phyloP scores from a whole-genome alignment of 2,888 invertebrate genomes.

The Drosophila suboccidentalis region DNA sequence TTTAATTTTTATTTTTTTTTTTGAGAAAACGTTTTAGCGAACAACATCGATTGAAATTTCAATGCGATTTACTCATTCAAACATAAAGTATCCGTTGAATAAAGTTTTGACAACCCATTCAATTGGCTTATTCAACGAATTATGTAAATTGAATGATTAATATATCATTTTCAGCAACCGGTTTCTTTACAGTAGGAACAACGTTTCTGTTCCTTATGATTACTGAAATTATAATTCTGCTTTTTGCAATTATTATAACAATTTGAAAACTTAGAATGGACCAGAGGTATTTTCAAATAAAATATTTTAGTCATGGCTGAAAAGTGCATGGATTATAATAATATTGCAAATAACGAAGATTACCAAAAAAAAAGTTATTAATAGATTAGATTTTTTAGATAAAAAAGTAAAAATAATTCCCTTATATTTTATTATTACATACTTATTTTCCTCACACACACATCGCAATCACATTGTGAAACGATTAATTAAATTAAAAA shows the following conservation, averaged over 20 bases:
- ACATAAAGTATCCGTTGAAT: slow-evolving; percentile 21
- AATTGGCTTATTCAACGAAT: slow-evolving; percentile 15
- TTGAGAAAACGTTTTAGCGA: slow-evolving; percentile 9
- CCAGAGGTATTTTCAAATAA: no score
- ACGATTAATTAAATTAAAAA: slow-evolving; percentile 34
- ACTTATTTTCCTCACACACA: neutral
- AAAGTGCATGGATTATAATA: no score
- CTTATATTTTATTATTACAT: neutral
- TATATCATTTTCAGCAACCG: slow-evolving; percentile 1
- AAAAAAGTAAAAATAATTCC: neutral
- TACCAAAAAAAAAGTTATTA: neutral
- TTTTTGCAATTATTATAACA: no score
- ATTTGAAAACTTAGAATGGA: no score
- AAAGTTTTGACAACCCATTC: slow-evolving; percentile 3
- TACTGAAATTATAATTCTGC: neutral
- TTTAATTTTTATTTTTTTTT: neutral
- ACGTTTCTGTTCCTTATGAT: neutral
- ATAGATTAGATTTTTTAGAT: neutral
- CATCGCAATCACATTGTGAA: slow-evolving; percentile 25
- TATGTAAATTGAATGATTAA: neutral
- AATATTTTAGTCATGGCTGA: no score
- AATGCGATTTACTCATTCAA: slow-evolving; percentile 36
- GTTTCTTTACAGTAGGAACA: neutral
- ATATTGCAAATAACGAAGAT: no score
- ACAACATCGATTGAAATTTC: slow-evolving; percentile 24